Percentiles rank a stretch among this genome's conserved stretches.
phyloP scores from a whole-genome alignment of 2,797 vertebrate species.

The Liasis olivaceus region DNA sequence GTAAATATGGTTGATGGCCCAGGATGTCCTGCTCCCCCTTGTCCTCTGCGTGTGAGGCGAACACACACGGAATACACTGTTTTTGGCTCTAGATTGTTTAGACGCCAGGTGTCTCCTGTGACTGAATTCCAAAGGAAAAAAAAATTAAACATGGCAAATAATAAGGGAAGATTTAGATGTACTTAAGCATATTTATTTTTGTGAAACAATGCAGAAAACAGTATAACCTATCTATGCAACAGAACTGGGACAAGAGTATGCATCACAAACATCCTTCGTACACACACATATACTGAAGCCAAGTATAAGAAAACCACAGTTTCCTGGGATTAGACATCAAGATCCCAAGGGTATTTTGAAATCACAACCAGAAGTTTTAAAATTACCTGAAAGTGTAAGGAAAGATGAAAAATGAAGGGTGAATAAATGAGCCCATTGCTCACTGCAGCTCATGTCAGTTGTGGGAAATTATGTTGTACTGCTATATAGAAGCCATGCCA shows the following conservation, averaged over 20 bases:
- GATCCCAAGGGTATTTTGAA: neutral
- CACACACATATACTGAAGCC: too few relatives aligned
- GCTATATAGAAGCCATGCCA: neutral
- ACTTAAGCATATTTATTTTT: neutral
- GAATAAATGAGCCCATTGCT: neutral
- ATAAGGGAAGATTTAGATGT: neutral
- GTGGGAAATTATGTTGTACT: neutral
- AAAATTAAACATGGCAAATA: neutral
- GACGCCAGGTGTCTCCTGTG: slow-evolving; percentile 72
- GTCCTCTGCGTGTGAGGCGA: slow-evolving; percentile 79
- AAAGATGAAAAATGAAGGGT: too few relatives aligned
- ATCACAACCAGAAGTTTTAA: neutral
- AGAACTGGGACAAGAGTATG: neutral
- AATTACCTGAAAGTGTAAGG: neutral
- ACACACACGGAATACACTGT: slow-evolving; percentile 82
- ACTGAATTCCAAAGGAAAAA: slow-evolving; percentile 68
- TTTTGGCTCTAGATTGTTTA: slow-evolving; percentile 81
- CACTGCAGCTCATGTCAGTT: neutral
- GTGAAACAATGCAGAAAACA: neutral
- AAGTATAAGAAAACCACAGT: neutral
- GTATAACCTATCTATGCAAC: neutral
- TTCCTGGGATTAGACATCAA: neutral
- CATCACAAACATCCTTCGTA: neutral
- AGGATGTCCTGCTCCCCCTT: slow-evolving; percentile 80
- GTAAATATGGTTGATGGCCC: slow-evolving; percentile 80